Evolutionary conservation across 2,888 invertebrate species (phyloP).

Genomic region (Rhagonycha lutea): DNA sequence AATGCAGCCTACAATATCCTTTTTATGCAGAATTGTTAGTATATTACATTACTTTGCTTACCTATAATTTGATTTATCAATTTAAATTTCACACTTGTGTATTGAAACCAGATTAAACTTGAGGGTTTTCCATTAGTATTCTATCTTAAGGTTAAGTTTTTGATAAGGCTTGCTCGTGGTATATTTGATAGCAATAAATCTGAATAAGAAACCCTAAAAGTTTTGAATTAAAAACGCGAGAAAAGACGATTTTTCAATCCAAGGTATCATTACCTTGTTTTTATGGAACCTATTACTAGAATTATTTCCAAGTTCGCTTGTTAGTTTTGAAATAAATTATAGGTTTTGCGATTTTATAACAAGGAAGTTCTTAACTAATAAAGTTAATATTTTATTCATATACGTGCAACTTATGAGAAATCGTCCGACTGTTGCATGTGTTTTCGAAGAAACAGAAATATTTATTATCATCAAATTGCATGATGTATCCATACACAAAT

Average conservation of each 20-base stretch:
- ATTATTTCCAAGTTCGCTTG: not conserved
- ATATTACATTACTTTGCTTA: slow-evolving; percentile 9
- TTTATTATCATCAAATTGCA: not conserved
- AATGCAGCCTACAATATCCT: slow-evolving; percentile 95
- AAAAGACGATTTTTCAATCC: not conserved
- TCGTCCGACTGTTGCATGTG: slow-evolving; percentile 11
- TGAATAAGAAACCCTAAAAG: slow-evolving; percentile 42
- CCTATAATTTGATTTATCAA: not conserved
- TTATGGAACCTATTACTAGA: too few relatives aligned
- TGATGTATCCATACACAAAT: not conserved
- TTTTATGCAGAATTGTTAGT: slow-evolving; percentile 63
- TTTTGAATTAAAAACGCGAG: not conserved
- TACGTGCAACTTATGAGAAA: slow-evolving; percentile 9
- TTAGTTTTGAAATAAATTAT: slow-evolving; percentile 13
- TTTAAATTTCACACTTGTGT: slow-evolving; percentile 5
- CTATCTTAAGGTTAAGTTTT: slow-evolving; percentile 47
- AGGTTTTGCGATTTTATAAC: slow-evolving; percentile 19
- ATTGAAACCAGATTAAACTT: slow-evolving; percentile 27
- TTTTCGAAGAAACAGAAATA: not conserved
- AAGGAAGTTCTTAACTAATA: slow-evolving; percentile 13
- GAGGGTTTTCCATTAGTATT: slow-evolving; percentile 44
- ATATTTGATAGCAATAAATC: slow-evolving; percentile 29
- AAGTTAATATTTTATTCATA: slow-evolving; percentile 15
- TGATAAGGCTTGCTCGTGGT: slow-evolving; percentile 41
- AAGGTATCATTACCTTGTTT: not conserved